Evolutionary conservation across 2,797 vertebrate genomes (phyloP).

Genomic region (Natrix natrix): DNA sequence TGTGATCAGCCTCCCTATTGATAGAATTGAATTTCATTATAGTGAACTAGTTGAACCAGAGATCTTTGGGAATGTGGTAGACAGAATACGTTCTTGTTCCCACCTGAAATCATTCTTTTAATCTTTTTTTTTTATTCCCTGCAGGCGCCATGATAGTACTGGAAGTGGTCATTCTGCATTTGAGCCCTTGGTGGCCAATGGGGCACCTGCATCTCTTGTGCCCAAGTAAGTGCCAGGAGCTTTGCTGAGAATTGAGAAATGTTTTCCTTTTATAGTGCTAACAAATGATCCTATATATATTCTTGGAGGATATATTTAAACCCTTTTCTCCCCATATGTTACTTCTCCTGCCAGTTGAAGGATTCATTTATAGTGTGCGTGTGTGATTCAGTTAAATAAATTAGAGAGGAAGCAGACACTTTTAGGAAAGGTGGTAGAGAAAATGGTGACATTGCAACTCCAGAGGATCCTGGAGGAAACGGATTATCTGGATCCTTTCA

Average conservation of each 20-base stretch:
- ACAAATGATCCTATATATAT: not conserved
- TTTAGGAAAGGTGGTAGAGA: not conserved
- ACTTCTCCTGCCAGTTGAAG: not conserved
- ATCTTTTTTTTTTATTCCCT: not conserved
- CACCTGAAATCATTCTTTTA: not conserved
- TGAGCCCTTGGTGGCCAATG: slow-evolving; percentile 85
- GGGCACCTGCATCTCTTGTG: slow-evolving; percentile 80
- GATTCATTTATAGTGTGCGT: not conserved
- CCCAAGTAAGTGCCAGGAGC: slow-evolving; percentile 83
- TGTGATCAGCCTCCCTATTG: not conserved
- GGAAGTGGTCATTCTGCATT: slow-evolving; percentile 86
- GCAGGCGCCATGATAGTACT: slow-evolving; percentile 87
- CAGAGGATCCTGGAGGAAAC: not conserved
- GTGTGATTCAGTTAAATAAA: not conserved
- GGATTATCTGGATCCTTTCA: not conserved
- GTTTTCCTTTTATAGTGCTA: not conserved
- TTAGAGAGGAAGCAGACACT: not conserved
- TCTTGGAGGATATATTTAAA: not conserved
- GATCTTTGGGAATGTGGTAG: not conserved
- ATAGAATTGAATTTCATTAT: not conserved
- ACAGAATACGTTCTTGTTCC: not conserved
- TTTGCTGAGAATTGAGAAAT: accelerated
- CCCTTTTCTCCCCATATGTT: too few species aligned
- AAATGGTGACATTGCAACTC: not conserved
- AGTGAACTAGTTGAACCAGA: not conserved